phyloP scores from a whole-genome alignment of 2,113 vertebrate genomes.

The Corvus cornix region DNA sequence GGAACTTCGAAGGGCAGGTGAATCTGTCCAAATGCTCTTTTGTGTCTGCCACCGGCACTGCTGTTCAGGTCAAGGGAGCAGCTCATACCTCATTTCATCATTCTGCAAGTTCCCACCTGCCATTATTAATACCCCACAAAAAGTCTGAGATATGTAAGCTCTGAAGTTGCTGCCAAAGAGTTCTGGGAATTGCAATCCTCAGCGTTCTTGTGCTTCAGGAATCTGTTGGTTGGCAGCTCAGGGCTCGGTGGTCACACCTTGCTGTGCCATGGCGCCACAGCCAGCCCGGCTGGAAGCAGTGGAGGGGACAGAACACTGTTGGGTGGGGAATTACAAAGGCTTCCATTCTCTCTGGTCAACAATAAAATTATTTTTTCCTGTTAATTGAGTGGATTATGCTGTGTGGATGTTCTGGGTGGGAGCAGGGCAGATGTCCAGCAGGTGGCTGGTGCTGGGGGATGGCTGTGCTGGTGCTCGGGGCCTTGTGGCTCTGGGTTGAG shows the following conservation, averaged over 20 bases:
- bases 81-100: not conserved
- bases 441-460: not conserved
- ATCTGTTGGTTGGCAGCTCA: not conserved
- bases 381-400: no score
- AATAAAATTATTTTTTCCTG: not conserved
- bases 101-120: not conserved
- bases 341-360: not conserved
- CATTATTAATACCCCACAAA: not conserved
- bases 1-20: not conserved
- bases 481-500: not conserved
- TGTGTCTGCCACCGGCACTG: not conserved
- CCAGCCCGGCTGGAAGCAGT: accelerated
- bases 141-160: not conserved
- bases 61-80: not conserved
- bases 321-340: not conserved
- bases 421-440: not conserved
- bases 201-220: not conserved
- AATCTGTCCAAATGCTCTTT: not conserved
- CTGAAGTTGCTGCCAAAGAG: not conserved
- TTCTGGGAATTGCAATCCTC: not conserved
- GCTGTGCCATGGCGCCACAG: not conserved
- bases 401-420: not conserved
- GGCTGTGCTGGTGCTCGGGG: not conserved
- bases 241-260: not conserved
- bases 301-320: not conserved